These are phyloP conservation scores for Agrotis exclamationis DNA, from an alignment of 2,888 invertebrate genomes.

Conservation along the genomic window DNA sequence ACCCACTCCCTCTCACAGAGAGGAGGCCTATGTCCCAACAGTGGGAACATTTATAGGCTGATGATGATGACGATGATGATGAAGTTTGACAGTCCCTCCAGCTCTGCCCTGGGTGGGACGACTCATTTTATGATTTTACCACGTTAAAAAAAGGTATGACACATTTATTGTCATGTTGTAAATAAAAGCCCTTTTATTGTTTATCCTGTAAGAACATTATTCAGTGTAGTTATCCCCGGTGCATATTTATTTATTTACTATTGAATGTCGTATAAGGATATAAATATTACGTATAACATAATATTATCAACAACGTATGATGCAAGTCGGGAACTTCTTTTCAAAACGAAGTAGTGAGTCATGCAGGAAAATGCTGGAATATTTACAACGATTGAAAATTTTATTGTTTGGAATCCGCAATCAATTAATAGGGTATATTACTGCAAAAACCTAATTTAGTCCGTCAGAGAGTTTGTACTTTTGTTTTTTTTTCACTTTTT, in stretches of 20 bases:
- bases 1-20: too few species aligned
- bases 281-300: not conserved
- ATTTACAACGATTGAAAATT: not conserved
- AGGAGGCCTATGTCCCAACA: too few species aligned
- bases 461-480: too few species aligned
- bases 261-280: slow-evolving; percentile 9
- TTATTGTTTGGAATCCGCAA: not conserved
- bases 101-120: too few species aligned
- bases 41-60: too few species aligned
- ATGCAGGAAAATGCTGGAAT: slow-evolving; percentile 8
- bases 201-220: slow-evolving; percentile 32
- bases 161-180: not conserved
- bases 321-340: not conserved
- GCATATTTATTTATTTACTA: slow-evolving; percentile 1
- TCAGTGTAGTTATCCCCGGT: slow-evolving; percentile 22
- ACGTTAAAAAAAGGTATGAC: slow-evolving; percentile 8
- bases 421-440: too few species aligned
- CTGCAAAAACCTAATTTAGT: too few species aligned
- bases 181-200: slow-evolving; percentile 4
- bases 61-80: too few species aligned
- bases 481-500: too few species aligned
- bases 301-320: not conserved
- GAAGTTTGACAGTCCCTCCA: too few species aligned
- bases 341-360: not conserved
- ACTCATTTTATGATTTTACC: too few species aligned